phyloP scores from a whole-genome alignment of 2,888 invertebrate species.

The Vesta saturnalis region DNA sequence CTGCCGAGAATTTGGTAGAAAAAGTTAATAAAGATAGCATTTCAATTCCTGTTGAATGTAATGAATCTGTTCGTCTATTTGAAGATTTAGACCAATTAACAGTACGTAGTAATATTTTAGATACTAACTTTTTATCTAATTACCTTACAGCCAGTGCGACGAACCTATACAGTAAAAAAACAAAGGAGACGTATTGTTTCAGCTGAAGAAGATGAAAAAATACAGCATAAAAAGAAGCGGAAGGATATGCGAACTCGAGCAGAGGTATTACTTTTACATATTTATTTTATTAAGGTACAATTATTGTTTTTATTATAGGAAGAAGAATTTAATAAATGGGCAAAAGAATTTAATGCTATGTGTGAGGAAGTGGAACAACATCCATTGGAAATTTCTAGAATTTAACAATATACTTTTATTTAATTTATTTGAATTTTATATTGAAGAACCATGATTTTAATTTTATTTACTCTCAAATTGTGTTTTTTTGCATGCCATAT shows the following conservation, averaged over 20 bases:
- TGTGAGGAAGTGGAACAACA: constrained; percentile 68
- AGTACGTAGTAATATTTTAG: not conserved
- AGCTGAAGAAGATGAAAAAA: constrained; percentile 12
- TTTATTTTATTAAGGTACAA: too few species aligned
- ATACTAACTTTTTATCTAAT: too few species aligned
- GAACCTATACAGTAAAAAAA: constrained; percentile 31
- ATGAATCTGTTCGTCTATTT: constrained; percentile 28
- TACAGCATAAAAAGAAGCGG: constrained; percentile 33
- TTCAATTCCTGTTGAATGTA: not conserved
- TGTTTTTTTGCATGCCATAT: too few species aligned
- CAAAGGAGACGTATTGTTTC: constrained; percentile 30
- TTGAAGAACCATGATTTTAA: not conserved
- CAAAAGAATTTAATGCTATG: constrained; percentile 68
- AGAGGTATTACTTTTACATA: constrained; percentile 44
- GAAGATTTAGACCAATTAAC: constrained; percentile 27
- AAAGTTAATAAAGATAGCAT: not conserved
- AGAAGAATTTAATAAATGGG: constrained; percentile 66
- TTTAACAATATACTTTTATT: not conserved
- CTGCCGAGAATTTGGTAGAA: not conserved
- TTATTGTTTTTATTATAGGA: constrained; percentile 61
- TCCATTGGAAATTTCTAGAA: constrained; percentile 60
- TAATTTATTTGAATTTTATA: not conserved
- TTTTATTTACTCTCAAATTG: too few species aligned
- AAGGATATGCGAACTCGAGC: constrained; percentile 41
- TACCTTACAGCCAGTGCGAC: constrained; percentile 29